These are phyloP conservation scores for Anser cygnoides DNA, from an alignment of 2,113 vertebrate species.

Conservation along the genomic window DNA sequence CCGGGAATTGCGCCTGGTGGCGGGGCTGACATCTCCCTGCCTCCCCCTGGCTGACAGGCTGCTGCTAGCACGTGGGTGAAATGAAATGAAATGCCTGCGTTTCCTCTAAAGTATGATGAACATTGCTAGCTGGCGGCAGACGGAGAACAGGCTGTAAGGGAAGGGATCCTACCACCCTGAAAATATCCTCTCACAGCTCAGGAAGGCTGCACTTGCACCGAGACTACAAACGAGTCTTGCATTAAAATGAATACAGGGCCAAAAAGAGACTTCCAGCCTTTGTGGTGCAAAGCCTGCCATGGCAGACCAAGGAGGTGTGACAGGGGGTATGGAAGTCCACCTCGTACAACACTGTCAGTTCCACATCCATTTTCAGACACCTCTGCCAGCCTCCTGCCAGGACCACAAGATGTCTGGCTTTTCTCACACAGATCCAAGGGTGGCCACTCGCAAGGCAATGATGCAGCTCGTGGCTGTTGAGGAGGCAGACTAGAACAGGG, in stretches of 20 bases:
- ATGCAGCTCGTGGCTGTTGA: rapidly evolving
- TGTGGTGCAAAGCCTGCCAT: rapidly evolving
- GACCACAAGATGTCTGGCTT: rapidly evolving
- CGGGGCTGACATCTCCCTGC: rapidly evolving
- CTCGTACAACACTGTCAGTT: background rate
- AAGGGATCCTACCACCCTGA: background rate
- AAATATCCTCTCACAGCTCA: background rate
- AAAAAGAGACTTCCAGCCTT: background rate
- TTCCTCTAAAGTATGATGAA: background rate
- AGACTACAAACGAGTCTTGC: too few species aligned
- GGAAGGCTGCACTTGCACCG: rapidly evolving
- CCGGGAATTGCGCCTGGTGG: rapidly evolving
- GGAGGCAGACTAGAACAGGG: background rate
- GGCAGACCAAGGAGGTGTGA: background rate
- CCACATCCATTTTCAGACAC: background rate
- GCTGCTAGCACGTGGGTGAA: background rate
- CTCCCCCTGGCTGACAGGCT: background rate
- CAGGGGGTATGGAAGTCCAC: background rate
- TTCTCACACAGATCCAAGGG: background rate
- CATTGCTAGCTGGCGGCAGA: rapidly evolving
- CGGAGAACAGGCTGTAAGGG: rapidly evolving
- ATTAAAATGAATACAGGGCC: rapidly evolving
- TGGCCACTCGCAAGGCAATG: background rate
- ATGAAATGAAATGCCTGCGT: too few species aligned
- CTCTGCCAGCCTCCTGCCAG: background rate